Percentiles rank a stretch among this genome's conserved stretches.
Conservation (phyloP, 2,113 vertebrate species). For the Cyprinus carpio region DNA sequence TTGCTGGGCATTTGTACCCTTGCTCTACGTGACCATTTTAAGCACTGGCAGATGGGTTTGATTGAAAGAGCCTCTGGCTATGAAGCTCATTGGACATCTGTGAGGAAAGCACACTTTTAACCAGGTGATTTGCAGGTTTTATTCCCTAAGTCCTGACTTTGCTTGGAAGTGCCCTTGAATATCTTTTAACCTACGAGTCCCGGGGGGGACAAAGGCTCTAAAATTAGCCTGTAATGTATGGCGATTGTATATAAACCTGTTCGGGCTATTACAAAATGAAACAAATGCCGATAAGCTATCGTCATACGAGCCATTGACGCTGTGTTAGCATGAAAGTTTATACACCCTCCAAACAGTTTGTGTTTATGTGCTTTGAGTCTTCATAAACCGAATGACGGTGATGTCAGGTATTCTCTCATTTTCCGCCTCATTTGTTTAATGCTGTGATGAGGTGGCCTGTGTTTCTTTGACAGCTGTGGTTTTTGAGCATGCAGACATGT, state of each 20-base stretch:
- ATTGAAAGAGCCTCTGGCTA: slow-evolving; percentile 44
- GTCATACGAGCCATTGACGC: background rate
- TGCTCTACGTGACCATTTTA: background rate
- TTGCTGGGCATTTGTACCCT: background rate
- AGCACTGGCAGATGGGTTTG: slow-evolving; percentile 43
- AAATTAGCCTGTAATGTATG: slow-evolving; percentile 43
- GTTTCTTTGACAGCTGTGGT: slow-evolving; percentile 41
- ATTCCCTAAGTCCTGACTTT: slow-evolving; percentile 32
- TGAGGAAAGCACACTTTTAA: slow-evolving; percentile 32
- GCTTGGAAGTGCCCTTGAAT: slow-evolving; percentile 44
- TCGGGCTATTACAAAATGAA: background rate
- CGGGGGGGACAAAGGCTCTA: slow-evolving; percentile 9
- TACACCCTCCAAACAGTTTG: slow-evolving; percentile 8
- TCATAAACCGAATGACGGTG: background rate
- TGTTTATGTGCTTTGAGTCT: slow-evolving; percentile 14
- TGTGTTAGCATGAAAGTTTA: slow-evolving; percentile 29
- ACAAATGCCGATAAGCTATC: background rate
- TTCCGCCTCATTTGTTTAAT: slow-evolving; percentile 47
- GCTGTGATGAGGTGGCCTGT: slow-evolving; percentile 18
- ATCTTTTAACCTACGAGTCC: slow-evolving; percentile 46
- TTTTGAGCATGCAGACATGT: background rate
- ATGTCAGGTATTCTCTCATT: slow-evolving; percentile 30
- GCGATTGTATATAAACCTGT: slow-evolving; percentile 8
- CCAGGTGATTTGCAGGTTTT: slow-evolving; percentile 7
- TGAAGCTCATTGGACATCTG: slow-evolving; percentile 33